These are phyloP conservation scores for Neotoxoptera formosana DNA, from an alignment of 1,140 invertebrate genomes.

Conservation along the genomic window DNA sequence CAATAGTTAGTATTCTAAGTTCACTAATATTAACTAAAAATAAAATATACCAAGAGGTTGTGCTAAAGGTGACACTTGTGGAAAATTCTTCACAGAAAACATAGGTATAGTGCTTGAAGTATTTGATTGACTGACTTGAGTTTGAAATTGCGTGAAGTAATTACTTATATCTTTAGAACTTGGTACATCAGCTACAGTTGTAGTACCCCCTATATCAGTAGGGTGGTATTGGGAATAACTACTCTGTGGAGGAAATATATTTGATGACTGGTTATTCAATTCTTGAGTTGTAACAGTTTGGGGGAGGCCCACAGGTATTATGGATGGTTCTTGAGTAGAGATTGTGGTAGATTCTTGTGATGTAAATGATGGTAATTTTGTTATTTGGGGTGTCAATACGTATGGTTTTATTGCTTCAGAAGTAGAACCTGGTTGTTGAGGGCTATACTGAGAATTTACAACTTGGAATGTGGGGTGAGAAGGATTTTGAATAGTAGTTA, in stretches of 20 bases:
- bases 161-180: constrained; percentile 48
- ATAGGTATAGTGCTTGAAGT: constrained; percentile 45
- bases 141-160: constrained; percentile 43
- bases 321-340: neutral
- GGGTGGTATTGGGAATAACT: constrained; percentile 23
- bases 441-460: constrained; percentile 10
- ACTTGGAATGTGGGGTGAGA: neutral
- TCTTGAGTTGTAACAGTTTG: neutral
- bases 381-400: constrained; percentile 32
- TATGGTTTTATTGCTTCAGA: constrained; percentile 29
- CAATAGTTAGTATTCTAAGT: neutral
- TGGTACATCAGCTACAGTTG: neutral
- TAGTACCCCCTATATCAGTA: neutral
- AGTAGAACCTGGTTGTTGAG: neutral
- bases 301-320: neutral
- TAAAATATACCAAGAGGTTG: constrained; percentile 48
- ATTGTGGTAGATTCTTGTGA: neutral
- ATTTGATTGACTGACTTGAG: constrained; percentile 10
- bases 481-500: neutral
- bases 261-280: neutral
- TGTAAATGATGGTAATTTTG: constrained; percentile 16
- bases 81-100: constrained; percentile 56
- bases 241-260: neutral
- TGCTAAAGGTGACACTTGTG: constrained; percentile 33
- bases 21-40: neutral